Base-by-base conservation (phyloP, 2,888 invertebrate species). In the Morpho achilles region DNA sequence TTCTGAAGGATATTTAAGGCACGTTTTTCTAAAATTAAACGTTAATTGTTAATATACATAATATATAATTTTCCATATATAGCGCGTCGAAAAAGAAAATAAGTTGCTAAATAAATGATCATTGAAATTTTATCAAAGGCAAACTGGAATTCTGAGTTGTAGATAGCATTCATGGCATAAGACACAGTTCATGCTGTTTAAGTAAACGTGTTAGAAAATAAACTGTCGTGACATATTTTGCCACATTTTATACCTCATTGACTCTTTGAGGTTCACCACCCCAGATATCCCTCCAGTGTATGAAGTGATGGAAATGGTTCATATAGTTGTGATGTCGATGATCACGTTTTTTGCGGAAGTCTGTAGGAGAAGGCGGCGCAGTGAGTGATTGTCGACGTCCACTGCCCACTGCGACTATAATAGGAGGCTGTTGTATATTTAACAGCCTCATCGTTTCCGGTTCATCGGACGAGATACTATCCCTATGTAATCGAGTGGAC, bases 221-320 rank as follows among this genome's bases (percentile, higher is more conserved):
- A 10, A 46, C n/a, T 32, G 7, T 3, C 2, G 10, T 40, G 50
- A 50, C 16, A 40, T 41, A 43, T 7, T 10, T 8, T n/a, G 44
- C 42, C 32, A 61, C 43, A 52, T 8, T 53, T 8, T 73, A 69
- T 88, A 90, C 89, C 89, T 90, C 89, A 58, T 89, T 79, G 65
- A 75, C 77, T 74, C 82, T 89, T 65, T 87, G 80, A 59, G 83
- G 87, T 67, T 90, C 89, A 63, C 87, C 87, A 59, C 84, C 82
- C 89, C 89, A 88, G 64, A 87, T 88, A 73, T 89, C 89, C 68
- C 82, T 80, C 90, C 90, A 92, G 72, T 87, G 87, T 63, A 87
- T 90, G 60, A 87, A 77, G 59, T 89, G 86, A 66, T 86, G 88
- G 67, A 84, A 82, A 70, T 84, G 91, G 75, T 82, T 91, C 79